Conservation (phyloP, 2,797 vertebrate genomes). For the Sitta carolinensis region DNA sequence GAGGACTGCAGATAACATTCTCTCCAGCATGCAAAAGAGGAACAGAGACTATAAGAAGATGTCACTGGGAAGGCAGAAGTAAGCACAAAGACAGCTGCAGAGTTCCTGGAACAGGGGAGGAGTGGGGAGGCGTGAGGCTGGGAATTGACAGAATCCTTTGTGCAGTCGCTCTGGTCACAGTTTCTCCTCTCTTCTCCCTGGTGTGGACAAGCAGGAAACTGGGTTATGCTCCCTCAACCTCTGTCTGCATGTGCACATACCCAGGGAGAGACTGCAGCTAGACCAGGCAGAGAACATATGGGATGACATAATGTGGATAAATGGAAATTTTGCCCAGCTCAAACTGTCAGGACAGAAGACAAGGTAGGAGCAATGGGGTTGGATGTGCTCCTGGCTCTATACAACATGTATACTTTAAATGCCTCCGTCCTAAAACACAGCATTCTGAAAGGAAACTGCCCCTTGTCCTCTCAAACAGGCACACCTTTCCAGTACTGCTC, state of each 20-base stretch:
- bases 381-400: not conserved
- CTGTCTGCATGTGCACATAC: not conserved
- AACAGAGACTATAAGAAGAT: not conserved
- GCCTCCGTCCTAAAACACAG: not conserved
- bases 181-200: not conserved
- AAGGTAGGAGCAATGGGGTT: not conserved
- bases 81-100: not conserved
- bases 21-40: not conserved
- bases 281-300: not conserved
- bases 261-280: not conserved
- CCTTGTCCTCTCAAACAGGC: not conserved
- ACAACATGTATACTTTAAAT: not conserved
- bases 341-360: not conserved
- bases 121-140: not conserved
- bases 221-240: not conserved
- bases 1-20: not conserved
- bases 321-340: not conserved
- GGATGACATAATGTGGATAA: not conserved
- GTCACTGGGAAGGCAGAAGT: not conserved
- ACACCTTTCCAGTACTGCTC: not conserved
- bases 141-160: not conserved
- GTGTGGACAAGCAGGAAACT: not conserved
- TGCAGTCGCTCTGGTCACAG: not conserved
- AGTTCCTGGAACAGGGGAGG: not conserved
- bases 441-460: not conserved